These are phyloP conservation scores for Drosophila nigromelanica DNA, from an alignment of 1,140 invertebrate species.

Conservation along the genomic window DNA sequence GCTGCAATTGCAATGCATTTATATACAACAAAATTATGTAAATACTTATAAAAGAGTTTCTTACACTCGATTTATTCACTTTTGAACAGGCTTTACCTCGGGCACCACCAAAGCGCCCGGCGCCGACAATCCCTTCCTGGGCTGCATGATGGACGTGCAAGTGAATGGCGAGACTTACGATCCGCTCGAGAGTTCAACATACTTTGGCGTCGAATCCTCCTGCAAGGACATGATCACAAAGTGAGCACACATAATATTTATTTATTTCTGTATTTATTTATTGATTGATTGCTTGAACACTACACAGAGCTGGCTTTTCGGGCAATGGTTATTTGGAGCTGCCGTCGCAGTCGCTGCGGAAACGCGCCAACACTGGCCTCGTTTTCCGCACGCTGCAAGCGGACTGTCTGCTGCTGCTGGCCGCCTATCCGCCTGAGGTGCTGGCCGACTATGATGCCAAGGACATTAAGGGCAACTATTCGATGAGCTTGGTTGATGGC, in stretches of 20 bases:
- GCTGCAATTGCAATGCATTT: no score
- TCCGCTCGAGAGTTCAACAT: conserved; percentile 86
- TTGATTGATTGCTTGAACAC: background rate
- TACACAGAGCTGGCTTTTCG: conserved; percentile 88
- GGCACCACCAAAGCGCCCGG: conserved; percentile 82
- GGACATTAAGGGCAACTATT: conserved; percentile 87
- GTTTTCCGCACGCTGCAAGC: conserved; percentile 90
- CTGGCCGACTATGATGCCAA: conserved; percentile 84
- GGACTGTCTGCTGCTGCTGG: conserved; percentile 90
- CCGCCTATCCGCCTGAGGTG: conserved; percentile 87
- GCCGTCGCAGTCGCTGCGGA: conserved; percentile 87
- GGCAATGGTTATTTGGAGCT: conserved; percentile 92
- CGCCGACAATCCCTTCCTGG: conserved; percentile 88
- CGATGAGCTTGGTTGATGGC: conserved; percentile 87
- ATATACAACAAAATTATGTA: no score
- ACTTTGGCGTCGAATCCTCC: conserved; percentile 90
- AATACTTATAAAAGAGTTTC: no score
- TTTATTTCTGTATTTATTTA: background rate
- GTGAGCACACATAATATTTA: conserved; percentile 84
- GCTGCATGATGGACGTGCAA: conserved; percentile 92
- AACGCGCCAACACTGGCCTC: conserved; percentile 88
- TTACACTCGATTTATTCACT: background rate
- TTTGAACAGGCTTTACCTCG: conserved; percentile 68
- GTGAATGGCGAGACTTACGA: conserved; percentile 88
- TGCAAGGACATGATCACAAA: conserved; percentile 87